Evolutionary conservation across 2,113 vertebrate species (phyloP).

Genomic region (Laterallus jamaicensis): DNA sequence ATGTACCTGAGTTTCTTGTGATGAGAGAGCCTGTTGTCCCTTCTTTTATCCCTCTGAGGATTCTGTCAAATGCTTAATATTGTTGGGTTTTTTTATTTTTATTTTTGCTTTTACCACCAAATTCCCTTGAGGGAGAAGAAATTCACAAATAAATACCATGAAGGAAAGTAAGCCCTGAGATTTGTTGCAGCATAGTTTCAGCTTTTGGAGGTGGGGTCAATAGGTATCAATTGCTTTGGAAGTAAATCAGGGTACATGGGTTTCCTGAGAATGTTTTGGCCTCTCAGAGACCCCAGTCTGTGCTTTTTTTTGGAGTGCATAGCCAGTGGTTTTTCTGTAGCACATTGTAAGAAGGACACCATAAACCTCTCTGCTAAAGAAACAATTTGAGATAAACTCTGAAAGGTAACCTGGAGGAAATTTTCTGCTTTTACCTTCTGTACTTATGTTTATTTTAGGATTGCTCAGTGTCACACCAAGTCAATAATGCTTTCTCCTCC

Average conservation of each 20-base stretch:
- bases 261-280: not conserved
- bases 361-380: not conserved
- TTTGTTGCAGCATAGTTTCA: not conserved
- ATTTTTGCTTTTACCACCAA: not conserved
- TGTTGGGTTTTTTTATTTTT: not conserved
- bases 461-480: not conserved
- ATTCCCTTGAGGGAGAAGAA: not conserved
- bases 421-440: not conserved
- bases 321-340: not conserved
- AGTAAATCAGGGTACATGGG: not conserved
- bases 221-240: not conserved
- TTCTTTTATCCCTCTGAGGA: not conserved
- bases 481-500: not conserved
- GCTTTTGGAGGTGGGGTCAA: not conserved
- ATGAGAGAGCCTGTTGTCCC: not conserved
- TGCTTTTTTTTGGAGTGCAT: not conserved
- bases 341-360: not conserved
- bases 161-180: not conserved
- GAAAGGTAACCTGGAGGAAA: not conserved
- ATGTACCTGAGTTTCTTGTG: not conserved
- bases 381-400: not conserved
- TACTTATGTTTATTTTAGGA: not conserved
- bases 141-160: not conserved
- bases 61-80: not conserved
- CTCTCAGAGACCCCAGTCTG: not conserved